phyloP scores from a whole-genome alignment of 2,797 vertebrate genomes.

The Poecilia velifera region DNA sequence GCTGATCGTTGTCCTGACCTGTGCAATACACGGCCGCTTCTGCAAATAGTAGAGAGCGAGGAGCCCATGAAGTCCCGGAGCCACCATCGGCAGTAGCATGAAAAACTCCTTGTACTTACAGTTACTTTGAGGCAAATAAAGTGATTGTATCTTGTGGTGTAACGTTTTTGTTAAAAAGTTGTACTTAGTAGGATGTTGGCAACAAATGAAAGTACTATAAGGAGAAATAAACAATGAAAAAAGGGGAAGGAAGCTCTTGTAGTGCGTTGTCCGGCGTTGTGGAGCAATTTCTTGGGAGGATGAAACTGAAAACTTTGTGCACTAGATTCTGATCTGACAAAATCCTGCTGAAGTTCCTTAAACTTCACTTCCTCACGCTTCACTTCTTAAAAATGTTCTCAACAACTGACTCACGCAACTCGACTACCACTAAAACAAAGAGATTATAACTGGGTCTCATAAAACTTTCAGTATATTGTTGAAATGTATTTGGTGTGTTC shows the following conservation, averaged over 20 bases:
- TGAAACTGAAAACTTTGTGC: background rate
- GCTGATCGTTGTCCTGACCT: slow-evolving; percentile 68
- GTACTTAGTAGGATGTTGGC: background rate
- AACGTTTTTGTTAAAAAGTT: background rate
- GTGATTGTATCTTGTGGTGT: background rate
- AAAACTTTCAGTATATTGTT: background rate
- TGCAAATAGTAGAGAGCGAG: slow-evolving; percentile 54
- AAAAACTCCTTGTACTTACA: background rate
- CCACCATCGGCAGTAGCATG: fast-evolving
- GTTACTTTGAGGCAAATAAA: slow-evolving; percentile 41
- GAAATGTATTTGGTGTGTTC: background rate
- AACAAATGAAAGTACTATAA: background rate
- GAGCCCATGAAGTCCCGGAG: background rate
- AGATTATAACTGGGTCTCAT: background rate
- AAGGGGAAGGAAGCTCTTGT: background rate
- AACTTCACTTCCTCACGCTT: slow-evolving; percentile 2
- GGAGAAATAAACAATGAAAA: background rate
- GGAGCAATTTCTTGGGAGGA: background rate
- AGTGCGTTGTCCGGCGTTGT: too few species aligned
- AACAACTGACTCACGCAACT: background rate
- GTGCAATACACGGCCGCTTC: slow-evolving; percentile 63
- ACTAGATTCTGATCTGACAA: background rate
- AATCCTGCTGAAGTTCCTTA: background rate
- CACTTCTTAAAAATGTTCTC: background rate
- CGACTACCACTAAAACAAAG: background rate